These are phyloP conservation scores for Lagopus leucura DNA, from an alignment of 2,113 vertebrate genomes.

Conservation along the genomic window DNA sequence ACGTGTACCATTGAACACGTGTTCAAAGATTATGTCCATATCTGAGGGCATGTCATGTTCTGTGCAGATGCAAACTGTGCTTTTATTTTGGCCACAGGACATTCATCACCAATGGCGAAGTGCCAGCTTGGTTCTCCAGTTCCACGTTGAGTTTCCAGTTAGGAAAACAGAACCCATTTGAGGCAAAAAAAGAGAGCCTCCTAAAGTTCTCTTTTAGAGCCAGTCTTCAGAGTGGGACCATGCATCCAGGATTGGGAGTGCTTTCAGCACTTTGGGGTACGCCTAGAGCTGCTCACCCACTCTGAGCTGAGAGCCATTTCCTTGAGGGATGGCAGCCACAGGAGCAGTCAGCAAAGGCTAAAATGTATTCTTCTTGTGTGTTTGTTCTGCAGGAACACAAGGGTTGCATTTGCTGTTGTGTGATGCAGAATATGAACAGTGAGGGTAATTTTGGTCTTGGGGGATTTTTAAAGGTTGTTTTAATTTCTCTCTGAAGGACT, in stretches of 20 bases:
- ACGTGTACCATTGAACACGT: background rate
- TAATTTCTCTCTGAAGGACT: background rate
- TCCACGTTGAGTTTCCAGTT: background rate
- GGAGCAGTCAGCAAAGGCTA: background rate
- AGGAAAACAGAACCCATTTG: background rate
- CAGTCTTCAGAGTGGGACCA: background rate
- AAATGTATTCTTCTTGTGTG: background rate
- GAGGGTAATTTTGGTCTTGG: background rate
- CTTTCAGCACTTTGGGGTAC: background rate
- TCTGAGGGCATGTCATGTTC: background rate
- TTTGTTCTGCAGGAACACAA: background rate
- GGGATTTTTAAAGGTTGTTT: background rate
- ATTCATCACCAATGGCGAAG: background rate
- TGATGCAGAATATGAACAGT: background rate
- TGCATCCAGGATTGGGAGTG: background rate
- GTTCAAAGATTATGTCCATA: background rate
- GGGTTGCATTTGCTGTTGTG: background rate
- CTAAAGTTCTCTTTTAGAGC: background rate
- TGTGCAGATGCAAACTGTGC: background rate
- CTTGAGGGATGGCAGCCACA: background rate
- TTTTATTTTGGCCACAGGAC: background rate
- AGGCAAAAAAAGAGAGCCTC: background rate
- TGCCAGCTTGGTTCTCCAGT: background rate
- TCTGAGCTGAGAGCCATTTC: background rate
- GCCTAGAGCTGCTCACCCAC: background rate